Evolutionary conservation across 2,113 vertebrate genomes (phyloP), one percentile per base, ranked within the genome.

Genomic region (Asarcornis scutulata): DNA sequence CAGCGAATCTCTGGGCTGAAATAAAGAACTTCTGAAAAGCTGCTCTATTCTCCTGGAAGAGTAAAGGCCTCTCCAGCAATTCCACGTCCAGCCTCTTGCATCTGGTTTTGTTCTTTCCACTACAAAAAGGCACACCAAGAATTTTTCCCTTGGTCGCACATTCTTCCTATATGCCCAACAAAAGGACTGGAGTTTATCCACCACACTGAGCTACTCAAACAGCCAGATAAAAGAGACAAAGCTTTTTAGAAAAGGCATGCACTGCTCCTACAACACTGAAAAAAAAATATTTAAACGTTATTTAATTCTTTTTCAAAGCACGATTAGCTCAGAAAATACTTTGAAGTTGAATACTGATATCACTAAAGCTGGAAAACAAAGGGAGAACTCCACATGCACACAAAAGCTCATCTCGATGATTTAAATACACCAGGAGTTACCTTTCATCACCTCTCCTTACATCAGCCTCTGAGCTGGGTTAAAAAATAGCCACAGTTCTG

Each of bases 61-160:
- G 60, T 13, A 52, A 64, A 71, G 29, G 42, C 50, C 34, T 88
- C 86, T 93, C 42, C 73, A 86, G 64, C 66, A 73, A 44, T 91
- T 93, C 60, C 20, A 20, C 68, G 91, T 64, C 38, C 83, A 93
- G 86, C 36, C 73, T 44, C 69, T 86, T 46, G 17, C 67, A 74
- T 64, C 83, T 88, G 69, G 29, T 95, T 96, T 88, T 86, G 79
- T 83, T 93, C 88, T 96, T 95, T 67, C 64, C 0, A 7, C 64
- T 75, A 75, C 72, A 72, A 56, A 93, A 95, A 83, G 38, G 52
- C 59, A 44, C 59, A 83, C 1, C 42, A 82, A 88, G 56, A 75
- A 56, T 82, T 93, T 85, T 85, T 62, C 42, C 69, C 66, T 64
- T 29, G 42, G 60, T 91, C 90, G 78, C 60, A 50, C 38, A 12